Percentiles rank a stretch among this genome's conserved stretches.
phyloP scores from a whole-genome alignment of 2,888 invertebrate species.

The Mythimna ferrago region DNA sequence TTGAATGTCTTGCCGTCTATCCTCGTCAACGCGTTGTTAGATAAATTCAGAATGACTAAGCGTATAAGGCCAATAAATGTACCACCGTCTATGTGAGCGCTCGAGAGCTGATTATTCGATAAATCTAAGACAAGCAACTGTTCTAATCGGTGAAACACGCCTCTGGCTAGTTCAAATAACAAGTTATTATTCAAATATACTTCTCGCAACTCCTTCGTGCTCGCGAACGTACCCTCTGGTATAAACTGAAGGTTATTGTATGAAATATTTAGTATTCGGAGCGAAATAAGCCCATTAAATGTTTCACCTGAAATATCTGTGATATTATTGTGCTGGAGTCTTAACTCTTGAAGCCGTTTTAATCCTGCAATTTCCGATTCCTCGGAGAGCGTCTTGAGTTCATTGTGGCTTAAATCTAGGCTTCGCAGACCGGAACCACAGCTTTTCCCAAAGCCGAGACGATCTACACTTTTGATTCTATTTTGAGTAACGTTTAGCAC shows the following conservation, averaged over 20 bases:
- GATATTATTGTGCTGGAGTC: slow-evolving; percentile 95
- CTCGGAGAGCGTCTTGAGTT: slow-evolving; percentile 93
- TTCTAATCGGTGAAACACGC: slow-evolving; percentile 95
- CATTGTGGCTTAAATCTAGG: slow-evolving; percentile 95
- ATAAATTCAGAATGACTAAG: slow-evolving; percentile 96
- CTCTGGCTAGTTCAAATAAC: slow-evolving; percentile 95
- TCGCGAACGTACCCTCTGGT: slow-evolving; percentile 95
- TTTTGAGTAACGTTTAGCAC: slow-evolving; percentile 96
- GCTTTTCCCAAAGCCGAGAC: slow-evolving; percentile 93
- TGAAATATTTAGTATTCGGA: slow-evolving; percentile 96
- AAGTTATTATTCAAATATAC: slow-evolving; percentile 97
- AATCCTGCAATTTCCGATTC: slow-evolving; percentile 94
- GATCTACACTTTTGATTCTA: slow-evolving; percentile 94
- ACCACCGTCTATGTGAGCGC: slow-evolving; percentile 95
- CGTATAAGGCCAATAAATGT: slow-evolving; percentile 96
- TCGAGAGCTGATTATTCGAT: slow-evolving; percentile 96
- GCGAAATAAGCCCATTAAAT: slow-evolving; percentile 94
- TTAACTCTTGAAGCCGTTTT: slow-evolving; percentile 94
- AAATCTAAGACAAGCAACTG: slow-evolving; percentile 96
- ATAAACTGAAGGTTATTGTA: slow-evolving; percentile 95
- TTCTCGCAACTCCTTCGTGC: slow-evolving; percentile 95
- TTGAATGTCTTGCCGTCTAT: slow-evolving; percentile 96
- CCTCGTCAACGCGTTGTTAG: slow-evolving; percentile 95
- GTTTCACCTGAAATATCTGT: slow-evolving; percentile 95
- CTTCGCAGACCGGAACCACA: slow-evolving; percentile 94